phyloP scores from a whole-genome alignment of 1,140 invertebrate genomes.

The Paralvinella palmiformis region DNA sequence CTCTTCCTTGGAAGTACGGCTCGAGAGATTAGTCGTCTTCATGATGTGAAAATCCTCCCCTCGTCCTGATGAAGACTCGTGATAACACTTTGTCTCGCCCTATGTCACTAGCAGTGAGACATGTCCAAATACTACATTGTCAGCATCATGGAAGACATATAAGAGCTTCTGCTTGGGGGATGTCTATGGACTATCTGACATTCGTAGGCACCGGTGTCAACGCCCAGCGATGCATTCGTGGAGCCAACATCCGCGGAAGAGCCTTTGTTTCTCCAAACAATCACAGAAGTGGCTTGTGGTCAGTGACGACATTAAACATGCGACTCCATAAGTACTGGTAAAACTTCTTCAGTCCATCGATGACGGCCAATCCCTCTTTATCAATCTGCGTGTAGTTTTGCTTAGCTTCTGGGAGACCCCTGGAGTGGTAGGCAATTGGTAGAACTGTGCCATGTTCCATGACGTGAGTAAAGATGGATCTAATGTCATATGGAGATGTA shows the following conservation, averaged over 20 bases:
- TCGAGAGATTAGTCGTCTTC: background rate
- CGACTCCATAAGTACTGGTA: constrained; percentile 1
- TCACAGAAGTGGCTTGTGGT: constrained; percentile 17
- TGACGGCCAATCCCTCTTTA: constrained; percentile 4
- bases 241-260: constrained; percentile 4
- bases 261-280: constrained; percentile 41
- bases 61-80: background rate
- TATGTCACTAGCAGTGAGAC: background rate
- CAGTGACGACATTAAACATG: constrained; percentile 19
- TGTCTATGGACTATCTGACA: background rate
- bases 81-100: background rate
- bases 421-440: too few species aligned
- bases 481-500: constrained; percentile 4
- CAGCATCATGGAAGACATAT: constrained; percentile 2
- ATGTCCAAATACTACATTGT: background rate
- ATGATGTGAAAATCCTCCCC: constrained; percentile 1
- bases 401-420: too few species aligned
- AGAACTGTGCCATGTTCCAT: too few species aligned
- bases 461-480: too few species aligned
- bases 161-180: background rate
- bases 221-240: constrained; percentile 8
- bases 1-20: background rate
- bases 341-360: background rate
- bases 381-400: constrained; percentile 8
- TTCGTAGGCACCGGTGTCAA: constrained; percentile 10